phyloP scores from a whole-genome alignment of 1,140 invertebrate species.

The Cotesia vestalis region DNA sequence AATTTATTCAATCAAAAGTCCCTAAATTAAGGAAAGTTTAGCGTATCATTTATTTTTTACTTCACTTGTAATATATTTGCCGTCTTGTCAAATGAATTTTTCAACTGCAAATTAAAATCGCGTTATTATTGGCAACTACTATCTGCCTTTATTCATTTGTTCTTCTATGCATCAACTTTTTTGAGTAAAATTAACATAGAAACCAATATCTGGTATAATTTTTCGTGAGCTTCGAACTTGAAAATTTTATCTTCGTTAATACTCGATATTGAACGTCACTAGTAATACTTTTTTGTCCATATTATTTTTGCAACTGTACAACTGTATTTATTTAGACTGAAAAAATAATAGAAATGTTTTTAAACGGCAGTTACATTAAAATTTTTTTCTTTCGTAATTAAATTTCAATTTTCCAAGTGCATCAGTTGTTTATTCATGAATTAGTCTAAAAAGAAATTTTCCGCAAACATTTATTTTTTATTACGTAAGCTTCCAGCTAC shows the following conservation, averaged over 20 bases:
- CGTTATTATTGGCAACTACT: background rate
- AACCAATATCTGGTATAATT: slow-evolving; percentile 17
- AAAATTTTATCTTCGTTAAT: background rate
- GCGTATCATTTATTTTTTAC: background rate
- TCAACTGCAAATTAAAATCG: background rate
- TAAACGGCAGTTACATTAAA: background rate
- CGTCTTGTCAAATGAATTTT: background rate
- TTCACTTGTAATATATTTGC: background rate
- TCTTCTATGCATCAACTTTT: background rate
- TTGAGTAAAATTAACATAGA: background rate
- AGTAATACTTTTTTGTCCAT: background rate
- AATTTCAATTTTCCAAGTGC: background rate
- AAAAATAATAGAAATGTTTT: too few species aligned
- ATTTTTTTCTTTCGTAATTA: slow-evolving; percentile 12
- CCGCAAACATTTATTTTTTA: background rate
- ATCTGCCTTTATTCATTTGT: background rate
- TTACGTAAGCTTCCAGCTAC: slow-evolving; percentile 17
- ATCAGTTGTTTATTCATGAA: background rate
- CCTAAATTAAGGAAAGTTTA: too few species aligned
- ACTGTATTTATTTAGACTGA: too few species aligned
- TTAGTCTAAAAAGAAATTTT: background rate
- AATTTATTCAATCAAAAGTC: too few species aligned
- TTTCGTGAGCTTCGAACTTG: slow-evolving; percentile 7
- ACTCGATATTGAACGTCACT: background rate
- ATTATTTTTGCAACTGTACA: background rate